Evolutionary conservation across 2,888 invertebrate genomes (phyloP), one percentile per base, ranked within the genome.

Genomic region (Beris morrisii): DNA sequence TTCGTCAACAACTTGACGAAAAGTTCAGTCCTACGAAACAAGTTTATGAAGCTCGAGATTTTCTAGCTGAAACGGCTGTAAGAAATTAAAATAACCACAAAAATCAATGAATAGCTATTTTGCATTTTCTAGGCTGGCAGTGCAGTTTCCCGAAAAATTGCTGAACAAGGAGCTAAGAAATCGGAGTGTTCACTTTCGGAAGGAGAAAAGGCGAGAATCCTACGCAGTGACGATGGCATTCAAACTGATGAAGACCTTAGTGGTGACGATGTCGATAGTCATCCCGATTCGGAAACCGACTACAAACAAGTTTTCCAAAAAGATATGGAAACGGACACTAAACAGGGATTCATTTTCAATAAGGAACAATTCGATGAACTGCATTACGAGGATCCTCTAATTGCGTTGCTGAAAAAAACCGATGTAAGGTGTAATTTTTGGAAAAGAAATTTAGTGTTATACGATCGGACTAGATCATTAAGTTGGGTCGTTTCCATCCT

Each of bases 341-440:
- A 75, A 13, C 76, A 80, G 2, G 84, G 83, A 1, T 82, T 84
- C 69, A 79, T 85, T 75, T 79, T 85, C 55, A 78, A 81, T 0
- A 79, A 80, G 53, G 83, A 84, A 46, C 84, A 86, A 68, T 84
- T 80, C 71, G 82, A 83, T 59, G 80, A 80, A 63, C 74, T 85
- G 56, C 83, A 84, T 71, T 87, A 84, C 70, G 85, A 85, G 72
- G 82, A 83, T 70, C 83, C 84, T 0, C 77, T 83, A 66, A 82
- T 87, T 45, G 81, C 82, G 69, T 76, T 81, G 59, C 75, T 88
- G 30, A 79, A 82, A 54, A 78, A 81, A 65, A 82, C 84, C 32
- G 79, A 83, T 80, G 87, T 86, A 75, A 76, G 73, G 4, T 38
- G 22, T 15, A 32, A 55, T 38, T 12, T 38, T 15, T 38, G 38